Evolutionary conservation across 2,797 vertebrate species (phyloP).

Genomic region (Valencia hispanica): DNA sequence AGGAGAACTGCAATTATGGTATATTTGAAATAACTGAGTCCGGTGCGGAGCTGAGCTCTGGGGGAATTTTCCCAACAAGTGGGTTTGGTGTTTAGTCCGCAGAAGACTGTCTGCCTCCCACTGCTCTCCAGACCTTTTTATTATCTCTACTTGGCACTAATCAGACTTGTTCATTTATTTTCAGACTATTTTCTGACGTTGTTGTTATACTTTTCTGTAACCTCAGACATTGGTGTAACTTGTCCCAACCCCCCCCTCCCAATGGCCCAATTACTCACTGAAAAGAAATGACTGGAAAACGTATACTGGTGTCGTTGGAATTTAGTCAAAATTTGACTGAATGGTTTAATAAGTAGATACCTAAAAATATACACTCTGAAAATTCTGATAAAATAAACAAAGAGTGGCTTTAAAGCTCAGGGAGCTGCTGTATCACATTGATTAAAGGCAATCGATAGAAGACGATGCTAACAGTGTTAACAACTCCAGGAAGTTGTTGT

Average conservation of each 20-base stretch:
- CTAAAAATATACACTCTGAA: not conserved
- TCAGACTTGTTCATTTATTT: conserved; percentile 60
- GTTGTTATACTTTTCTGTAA: conserved; percentile 35
- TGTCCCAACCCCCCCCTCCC: no score
- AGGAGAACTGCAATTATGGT: conserved; percentile 74
- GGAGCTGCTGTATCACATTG: not conserved
- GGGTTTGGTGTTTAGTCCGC: conserved; percentile 69
- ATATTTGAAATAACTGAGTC: conserved; percentile 67
- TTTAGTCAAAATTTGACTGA: not conserved
- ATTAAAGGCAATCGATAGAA: conserved; percentile 4
- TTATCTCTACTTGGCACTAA: conserved; percentile 65
- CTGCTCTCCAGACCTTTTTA: conserved; percentile 66
- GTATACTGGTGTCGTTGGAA: not conserved
- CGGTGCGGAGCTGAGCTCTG: conserved; percentile 52
- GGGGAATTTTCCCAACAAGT: conserved; percentile 68
- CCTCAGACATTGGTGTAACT: conserved; percentile 17
- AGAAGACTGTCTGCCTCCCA: conserved; percentile 59
- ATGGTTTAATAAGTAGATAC: not conserved
- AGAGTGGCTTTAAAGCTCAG: conserved; percentile 12
- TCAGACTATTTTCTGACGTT: conserved; percentile 38
- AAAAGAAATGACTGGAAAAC: conserved; percentile 9
- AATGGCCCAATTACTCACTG: conserved; percentile 11
- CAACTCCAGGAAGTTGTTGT: conserved; percentile 53
- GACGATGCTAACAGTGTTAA: conserved; percentile 18
- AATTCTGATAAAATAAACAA: not conserved